Percentiles rank a stretch among this genome's conserved stretches.
phyloP scores from a whole-genome alignment of 2,113 vertebrate genomes.

The Ochotona princeps region DNA sequence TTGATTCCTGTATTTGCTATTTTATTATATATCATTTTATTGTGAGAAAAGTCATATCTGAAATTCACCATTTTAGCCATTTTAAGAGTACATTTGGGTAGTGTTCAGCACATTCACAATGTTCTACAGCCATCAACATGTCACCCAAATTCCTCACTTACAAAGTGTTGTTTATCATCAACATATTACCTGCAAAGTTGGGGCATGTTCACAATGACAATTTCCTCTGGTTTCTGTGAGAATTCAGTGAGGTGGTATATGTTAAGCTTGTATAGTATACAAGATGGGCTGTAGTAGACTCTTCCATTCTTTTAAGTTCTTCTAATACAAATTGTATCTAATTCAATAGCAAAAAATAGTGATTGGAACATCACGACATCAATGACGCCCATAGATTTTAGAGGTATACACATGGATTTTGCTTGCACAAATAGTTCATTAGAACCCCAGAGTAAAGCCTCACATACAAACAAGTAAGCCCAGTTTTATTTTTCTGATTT shows the following conservation, averaged over 20 bases:
- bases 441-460: neutral
- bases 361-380: neutral
- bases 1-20: neutral
- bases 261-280: neutral
- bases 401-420: neutral
- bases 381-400: neutral
- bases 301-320: neutral
- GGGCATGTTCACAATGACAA: neutral
- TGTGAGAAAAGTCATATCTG: neutral
- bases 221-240: neutral
- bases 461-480: neutral
- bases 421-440: neutral
- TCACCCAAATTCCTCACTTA: neutral
- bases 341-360: neutral
- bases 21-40: neutral
- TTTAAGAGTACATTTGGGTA: neutral
- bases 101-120: neutral
- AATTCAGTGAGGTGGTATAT: neutral
- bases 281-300: neutral
- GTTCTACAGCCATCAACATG: neutral
- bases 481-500: neutral
- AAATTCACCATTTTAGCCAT: neutral
- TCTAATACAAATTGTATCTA: neutral
- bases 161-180: neutral
- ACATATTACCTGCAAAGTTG: neutral